A percentile compares a stretch with the other conserved stretches of the same genome.
These are phyloP conservation scores for Knipowitschia caucasica DNA, from an alignment of 2,797 vertebrate genomes.

Conservation along the genomic window DNA sequence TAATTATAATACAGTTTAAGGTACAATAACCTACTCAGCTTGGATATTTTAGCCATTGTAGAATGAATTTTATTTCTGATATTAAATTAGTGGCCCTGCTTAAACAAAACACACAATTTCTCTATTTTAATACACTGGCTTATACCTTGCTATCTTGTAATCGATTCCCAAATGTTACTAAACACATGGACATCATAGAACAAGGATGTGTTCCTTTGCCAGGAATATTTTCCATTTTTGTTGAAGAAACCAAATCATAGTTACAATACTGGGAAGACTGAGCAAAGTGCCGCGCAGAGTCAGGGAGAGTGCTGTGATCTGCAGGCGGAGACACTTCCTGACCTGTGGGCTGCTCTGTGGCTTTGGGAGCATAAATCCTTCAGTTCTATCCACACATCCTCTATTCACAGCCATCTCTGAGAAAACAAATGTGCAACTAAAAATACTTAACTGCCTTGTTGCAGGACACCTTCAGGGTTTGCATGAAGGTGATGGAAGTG, in stretches of 20 bases:
- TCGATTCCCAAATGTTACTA: too few species aligned
- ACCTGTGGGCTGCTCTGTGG: conserved; percentile 34
- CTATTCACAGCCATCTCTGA: conserved; percentile 23
- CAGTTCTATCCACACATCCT: conserved; percentile 35
- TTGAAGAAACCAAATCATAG: background rate
- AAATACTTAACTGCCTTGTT: conserved; percentile 16
- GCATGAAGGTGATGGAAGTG: background rate
- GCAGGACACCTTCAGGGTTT: background rate
- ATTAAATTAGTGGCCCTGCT: too few species aligned
- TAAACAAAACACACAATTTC: too few species aligned
- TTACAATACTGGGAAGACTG: background rate
- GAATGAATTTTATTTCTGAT: too few species aligned
- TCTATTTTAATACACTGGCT: too few species aligned
- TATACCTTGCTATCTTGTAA: too few species aligned
- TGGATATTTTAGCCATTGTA: too few species aligned
- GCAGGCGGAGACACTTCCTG: conserved; percentile 36
- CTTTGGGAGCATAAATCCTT: conserved; percentile 41
- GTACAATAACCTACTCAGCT: too few species aligned
- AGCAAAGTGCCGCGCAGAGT: conserved; percentile 15
- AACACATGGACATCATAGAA: too few species aligned
- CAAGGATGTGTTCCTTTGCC: too few species aligned
- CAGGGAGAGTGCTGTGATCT: conserved; percentile 24
- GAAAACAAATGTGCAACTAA: conserved; percentile 27
- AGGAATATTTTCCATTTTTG: too few species aligned
- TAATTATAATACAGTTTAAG: too few species aligned